These are phyloP conservation scores for Sebastes minor DNA, from an alignment of 2,797 vertebrate species.

Conservation along the genomic window DNA sequence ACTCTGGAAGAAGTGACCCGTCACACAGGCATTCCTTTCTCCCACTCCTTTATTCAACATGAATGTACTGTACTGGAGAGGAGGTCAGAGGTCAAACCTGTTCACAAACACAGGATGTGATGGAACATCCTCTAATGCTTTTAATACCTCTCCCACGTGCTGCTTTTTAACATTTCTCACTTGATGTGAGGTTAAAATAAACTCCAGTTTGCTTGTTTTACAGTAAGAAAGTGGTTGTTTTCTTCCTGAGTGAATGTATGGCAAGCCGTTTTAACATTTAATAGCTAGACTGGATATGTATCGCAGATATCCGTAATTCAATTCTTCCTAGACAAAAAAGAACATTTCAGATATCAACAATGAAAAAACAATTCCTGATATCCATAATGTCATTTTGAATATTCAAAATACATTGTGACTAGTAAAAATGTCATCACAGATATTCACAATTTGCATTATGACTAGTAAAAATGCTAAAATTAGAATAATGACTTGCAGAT, in stretches of 20 bases:
- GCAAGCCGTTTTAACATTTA: too few relatives aligned
- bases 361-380: too few relatives aligned
- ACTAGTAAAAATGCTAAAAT: too few relatives aligned
- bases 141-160: neutral
- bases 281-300: too few relatives aligned
- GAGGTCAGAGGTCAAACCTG: constrained; percentile 31
- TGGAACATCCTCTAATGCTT: constrained; percentile 18
- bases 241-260: neutral
- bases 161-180: neutral
- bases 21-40: constrained; percentile 29
- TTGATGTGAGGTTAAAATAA: neutral
- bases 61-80: neutral
- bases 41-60: constrained; percentile 18
- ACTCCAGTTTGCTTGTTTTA: neutral
- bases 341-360: too few relatives aligned
- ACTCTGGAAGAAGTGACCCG: neutral
- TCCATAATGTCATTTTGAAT: too few relatives aligned
- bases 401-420: too few relatives aligned
- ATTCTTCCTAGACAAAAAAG: too few relatives aligned
- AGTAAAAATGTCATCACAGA: too few relatives aligned
- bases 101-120: constrained; percentile 50
- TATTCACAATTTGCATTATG: too few relatives aligned
- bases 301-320: too few relatives aligned
- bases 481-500: too few relatives aligned
- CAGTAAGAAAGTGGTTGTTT: neutral